Percentiles rank a stretch among this genome's conserved stretches.
Evolutionary conservation across 2,888 invertebrate species (phyloP).

Genomic region (Saturnia pavonia): DNA sequence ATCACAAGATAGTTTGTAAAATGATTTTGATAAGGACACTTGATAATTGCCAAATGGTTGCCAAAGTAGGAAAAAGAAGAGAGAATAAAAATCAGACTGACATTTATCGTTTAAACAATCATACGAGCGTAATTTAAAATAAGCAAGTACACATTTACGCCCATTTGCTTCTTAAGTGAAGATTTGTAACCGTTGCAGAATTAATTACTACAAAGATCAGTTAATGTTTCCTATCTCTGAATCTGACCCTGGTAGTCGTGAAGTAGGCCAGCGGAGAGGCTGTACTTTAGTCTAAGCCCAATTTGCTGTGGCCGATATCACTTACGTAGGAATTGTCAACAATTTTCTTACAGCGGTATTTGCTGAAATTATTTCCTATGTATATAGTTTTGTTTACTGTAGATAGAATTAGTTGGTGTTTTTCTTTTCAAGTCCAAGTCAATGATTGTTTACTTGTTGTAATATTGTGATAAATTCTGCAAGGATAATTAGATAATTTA

Average conservation of each 20-base stretch:
- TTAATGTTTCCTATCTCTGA: neutral
- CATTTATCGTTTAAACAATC: too few species aligned
- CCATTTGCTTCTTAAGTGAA: neutral
- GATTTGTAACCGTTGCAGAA: neutral
- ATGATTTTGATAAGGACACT: too few species aligned
- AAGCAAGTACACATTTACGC: neutral
- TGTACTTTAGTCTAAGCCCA: neutral
- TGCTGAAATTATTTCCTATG: neutral
- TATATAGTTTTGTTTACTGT: conserved; percentile 1
- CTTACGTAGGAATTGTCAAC: neutral
- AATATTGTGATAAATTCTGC: too few species aligned
- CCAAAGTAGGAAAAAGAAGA: too few species aligned
- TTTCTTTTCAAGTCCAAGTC: neutral
- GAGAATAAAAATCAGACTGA: too few species aligned
- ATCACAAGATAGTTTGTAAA: too few species aligned
- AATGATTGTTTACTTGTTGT: neutral
- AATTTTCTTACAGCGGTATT: neutral
- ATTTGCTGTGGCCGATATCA: neutral
- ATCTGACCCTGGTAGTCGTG: neutral
- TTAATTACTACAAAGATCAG: neutral
- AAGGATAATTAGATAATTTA: too few species aligned
- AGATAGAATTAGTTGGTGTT: neutral
- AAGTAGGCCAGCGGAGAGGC: neutral
- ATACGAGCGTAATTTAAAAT: too few species aligned
- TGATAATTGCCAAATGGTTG: too few species aligned